Conservation (phyloP, 1,140 invertebrate species). For the Thaumatotibia leucotreta region DNA sequence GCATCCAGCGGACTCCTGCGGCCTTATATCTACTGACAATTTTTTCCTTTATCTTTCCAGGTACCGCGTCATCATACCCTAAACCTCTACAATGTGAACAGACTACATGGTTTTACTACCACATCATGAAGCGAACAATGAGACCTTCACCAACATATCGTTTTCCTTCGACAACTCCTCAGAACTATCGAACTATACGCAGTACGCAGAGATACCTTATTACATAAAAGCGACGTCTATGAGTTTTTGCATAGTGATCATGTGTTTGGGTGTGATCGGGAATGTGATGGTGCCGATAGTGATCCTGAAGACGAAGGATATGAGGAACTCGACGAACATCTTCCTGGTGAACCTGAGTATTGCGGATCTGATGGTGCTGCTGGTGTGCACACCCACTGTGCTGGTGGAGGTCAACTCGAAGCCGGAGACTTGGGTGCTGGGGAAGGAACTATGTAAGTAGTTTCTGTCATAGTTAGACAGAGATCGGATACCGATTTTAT, state of each 20-base stretch:
- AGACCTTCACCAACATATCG: background rate
- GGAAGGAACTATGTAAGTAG: conserved; percentile 94
- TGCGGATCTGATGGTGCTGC: conserved; percentile 92
- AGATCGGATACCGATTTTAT: too few species aligned
- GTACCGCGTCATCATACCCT: background rate
- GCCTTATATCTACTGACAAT: background rate
- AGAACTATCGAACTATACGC: conserved; percentile 41
- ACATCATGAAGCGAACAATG: background rate
- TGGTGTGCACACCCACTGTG: conserved; percentile 93
- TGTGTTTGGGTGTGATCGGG: conserved; percentile 90
- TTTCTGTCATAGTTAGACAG: background rate
- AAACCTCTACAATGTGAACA: conserved; percentile 3
- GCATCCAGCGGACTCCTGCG: background rate
- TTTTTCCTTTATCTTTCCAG: background rate
- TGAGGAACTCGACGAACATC: conserved; percentile 96
- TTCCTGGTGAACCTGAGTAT: conserved; percentile 95
- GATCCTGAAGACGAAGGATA: conserved; percentile 92
- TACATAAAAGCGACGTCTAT: conserved; percentile 91
- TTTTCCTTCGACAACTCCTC: background rate
- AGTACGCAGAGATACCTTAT: conserved; percentile 82
- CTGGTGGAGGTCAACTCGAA: conserved; percentile 92
- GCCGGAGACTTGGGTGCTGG: conserved; percentile 93
- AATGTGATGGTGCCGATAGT: conserved; percentile 95
- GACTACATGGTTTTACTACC: background rate
- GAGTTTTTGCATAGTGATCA: conserved; percentile 88